A percentile compares a stretch with the other conserved stretches of the same genome.
phyloP scores from a whole-genome alignment of 2,797 vertebrate genomes.

The Squalus acanthias region DNA sequence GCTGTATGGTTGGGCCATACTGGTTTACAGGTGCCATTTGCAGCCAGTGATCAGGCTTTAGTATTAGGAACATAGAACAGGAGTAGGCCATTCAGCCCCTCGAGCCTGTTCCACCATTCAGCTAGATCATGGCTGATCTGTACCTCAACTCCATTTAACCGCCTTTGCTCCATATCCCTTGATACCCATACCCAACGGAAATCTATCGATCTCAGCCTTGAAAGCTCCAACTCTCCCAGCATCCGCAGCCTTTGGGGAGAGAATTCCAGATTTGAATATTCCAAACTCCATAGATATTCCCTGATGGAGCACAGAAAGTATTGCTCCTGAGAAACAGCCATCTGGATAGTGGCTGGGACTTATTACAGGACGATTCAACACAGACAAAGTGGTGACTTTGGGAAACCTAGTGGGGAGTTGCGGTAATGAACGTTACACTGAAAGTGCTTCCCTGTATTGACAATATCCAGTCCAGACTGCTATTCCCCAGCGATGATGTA shows the following conservation, averaged over 20 bases:
- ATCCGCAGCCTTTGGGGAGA: background rate
- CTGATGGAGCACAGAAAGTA: background rate
- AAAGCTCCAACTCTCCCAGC: background rate
- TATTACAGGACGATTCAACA: background rate
- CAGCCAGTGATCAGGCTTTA: no score
- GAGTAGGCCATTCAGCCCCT: no score
- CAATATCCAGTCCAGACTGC: background rate
- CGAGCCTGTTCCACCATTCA: no score
- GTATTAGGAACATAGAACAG: no score
- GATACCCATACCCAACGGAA: no score
- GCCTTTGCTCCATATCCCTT: no score
- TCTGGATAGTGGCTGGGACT: background rate
- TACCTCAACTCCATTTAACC: no score
- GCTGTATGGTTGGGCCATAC: no score
- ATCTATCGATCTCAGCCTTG: no score
- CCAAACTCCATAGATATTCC: background rate
- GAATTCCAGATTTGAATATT: conserved; percentile 4
- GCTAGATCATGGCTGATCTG: no score
- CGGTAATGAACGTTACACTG: background rate
- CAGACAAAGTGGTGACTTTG: background rate
- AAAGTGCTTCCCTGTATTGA: background rate
- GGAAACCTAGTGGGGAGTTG: background rate
- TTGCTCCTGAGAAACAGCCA: background rate
- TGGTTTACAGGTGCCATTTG: no score
- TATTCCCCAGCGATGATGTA: background rate